Percentiles rank a stretch among this genome's conserved stretches.
phyloP scores from a whole-genome alignment of 2,888 invertebrate genomes.

The Eristalinus aeneus region DNA sequence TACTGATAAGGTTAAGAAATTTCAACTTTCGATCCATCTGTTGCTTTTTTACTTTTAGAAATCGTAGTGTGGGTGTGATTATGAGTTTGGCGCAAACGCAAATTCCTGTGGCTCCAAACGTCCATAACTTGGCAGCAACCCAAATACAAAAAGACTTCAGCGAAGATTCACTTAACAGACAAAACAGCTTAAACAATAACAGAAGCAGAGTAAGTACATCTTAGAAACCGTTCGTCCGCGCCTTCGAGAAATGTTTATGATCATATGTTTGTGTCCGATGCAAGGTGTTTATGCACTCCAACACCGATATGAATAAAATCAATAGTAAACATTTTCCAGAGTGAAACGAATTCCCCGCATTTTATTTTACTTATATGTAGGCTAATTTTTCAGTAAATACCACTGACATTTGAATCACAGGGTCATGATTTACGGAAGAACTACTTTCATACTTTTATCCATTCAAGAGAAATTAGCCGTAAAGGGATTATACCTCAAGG shows the following conservation, averaged over 20 bases:
- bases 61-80: constrained; percentile 79
- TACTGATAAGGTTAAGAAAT: background rate
- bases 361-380: constrained; percentile 3
- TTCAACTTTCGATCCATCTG: background rate
- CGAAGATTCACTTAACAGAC: constrained; percentile 78
- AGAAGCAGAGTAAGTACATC: constrained; percentile 77
- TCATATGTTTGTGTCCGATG: background rate
- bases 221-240: background rate
- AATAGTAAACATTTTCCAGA: background rate
- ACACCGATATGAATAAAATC: background rate
- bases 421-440: constrained; percentile 42
- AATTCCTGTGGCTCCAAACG: constrained; percentile 80
- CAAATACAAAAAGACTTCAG: constrained; percentile 76
- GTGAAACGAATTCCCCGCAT: constrained; percentile 58
- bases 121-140: constrained; percentile 77
- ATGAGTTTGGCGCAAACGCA: constrained; percentile 81
- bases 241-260: background rate
- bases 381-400: constrained; percentile 39
- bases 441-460: background rate
- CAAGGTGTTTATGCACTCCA: background rate
- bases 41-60: constrained; percentile 73
- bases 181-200: constrained; percentile 80
- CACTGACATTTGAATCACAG: constrained; percentile 44
- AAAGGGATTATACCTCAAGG: constrained; percentile 51
- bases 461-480: background rate